Conservation (phyloP, 1,140 invertebrate genomes). For the Pseudobourletiella spinata region DNA sequence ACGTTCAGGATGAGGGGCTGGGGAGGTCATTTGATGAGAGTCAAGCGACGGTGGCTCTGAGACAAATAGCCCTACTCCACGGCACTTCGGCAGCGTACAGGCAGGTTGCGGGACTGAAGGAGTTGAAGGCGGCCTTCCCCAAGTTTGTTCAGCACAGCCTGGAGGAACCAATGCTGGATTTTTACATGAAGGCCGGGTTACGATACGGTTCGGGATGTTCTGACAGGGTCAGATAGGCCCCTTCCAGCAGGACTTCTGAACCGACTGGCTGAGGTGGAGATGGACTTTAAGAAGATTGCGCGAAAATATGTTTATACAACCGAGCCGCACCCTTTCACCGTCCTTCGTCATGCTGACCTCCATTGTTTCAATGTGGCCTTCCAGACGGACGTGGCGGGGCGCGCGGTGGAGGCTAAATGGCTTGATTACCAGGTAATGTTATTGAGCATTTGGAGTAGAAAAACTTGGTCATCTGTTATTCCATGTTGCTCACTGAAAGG, state of each 20-base stretch:
- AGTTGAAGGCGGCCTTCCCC: background rate
- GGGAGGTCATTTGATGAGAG: background rate
- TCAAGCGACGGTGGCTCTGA: background rate
- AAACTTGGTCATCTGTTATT: too few species aligned
- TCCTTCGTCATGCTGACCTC: conserved; percentile 9
- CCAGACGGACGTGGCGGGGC: background rate
- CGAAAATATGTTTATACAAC: background rate
- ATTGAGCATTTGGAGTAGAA: too few species aligned
- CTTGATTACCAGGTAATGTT: conserved; percentile 21
- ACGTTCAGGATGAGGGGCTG: background rate
- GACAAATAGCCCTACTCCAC: background rate
- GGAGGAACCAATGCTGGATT: background rate
- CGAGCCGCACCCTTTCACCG: background rate
- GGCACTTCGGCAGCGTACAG: background rate
- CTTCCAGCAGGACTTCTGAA: background rate
- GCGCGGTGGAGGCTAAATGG: background rate
- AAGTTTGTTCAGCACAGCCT: background rate
- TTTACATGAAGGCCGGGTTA: background rate
- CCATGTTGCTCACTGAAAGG: too few species aligned
- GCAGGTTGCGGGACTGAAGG: background rate
- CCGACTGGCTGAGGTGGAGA: background rate
- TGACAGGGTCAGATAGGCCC: too few species aligned
- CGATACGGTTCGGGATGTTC: background rate
- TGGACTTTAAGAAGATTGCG: background rate
- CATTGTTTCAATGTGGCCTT: conserved; percentile 12